Percentiles rank a stretch among this genome's conserved stretches.
These are phyloP conservation scores for Tortricodes alternella DNA, from an alignment of 2,888 invertebrate genomes.

Conservation along the genomic window DNA sequence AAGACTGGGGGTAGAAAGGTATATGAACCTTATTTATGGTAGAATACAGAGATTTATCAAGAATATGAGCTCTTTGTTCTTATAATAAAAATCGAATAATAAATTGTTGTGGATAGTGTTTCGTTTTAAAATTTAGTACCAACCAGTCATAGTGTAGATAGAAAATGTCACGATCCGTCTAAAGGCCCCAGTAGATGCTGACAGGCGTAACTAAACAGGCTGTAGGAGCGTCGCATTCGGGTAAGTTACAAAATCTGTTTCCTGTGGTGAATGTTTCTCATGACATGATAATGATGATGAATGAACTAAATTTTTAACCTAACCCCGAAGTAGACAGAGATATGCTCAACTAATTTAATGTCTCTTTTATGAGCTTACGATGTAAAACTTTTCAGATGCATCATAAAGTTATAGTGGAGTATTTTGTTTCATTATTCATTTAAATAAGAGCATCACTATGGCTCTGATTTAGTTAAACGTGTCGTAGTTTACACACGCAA, in stretches of 20 bases:
- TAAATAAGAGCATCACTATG: too few relatives aligned
- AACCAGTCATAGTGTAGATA: slow-evolving; percentile 22
- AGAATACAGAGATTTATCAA: slow-evolving; percentile 38
- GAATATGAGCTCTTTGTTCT: slow-evolving; percentile 37
- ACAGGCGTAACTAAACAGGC: background rate
- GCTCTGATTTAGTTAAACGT: too few relatives aligned
- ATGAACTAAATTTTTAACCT: too few relatives aligned
- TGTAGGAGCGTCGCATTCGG: slow-evolving; percentile 4
- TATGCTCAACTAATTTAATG: too few relatives aligned
- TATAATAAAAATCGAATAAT: slow-evolving; percentile 39
- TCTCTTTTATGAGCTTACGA: too few relatives aligned
- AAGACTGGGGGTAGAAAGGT: slow-evolving; percentile 62
- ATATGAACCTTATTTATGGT: slow-evolving; percentile 37
- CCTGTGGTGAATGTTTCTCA: too few relatives aligned
- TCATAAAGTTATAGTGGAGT: too few relatives aligned
- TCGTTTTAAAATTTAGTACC: slow-evolving; percentile 21
- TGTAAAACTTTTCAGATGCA: too few relatives aligned
- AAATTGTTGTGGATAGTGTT: slow-evolving; percentile 39
- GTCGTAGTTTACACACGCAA: too few relatives aligned
- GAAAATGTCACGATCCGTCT: slow-evolving; percentile 20
- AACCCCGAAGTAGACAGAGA: too few relatives aligned
- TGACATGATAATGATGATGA: too few relatives aligned
- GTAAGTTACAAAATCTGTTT: slow-evolving; percentile 9
- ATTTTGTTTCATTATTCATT: too few relatives aligned
- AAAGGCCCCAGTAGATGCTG: slow-evolving; percentile 11